These are phyloP conservation scores for Coendou prehensilis DNA, from an alignment of 2,797 vertebrate genomes.

Conservation along the genomic window DNA sequence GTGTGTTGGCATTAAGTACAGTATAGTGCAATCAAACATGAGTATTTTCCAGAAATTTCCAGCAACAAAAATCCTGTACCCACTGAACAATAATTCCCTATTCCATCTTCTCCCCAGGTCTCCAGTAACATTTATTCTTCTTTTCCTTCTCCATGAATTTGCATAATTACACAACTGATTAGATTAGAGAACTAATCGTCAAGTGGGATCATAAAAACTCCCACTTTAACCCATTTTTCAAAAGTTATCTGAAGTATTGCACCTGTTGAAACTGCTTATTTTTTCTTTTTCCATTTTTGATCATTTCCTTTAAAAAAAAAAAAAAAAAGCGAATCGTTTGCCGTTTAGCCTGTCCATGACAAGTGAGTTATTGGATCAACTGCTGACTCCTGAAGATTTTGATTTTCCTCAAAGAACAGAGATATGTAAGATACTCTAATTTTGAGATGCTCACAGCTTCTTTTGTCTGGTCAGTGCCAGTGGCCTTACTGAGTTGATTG, in stretches of 20 bases:
- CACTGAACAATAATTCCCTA: neutral
- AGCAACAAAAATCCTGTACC: neutral
- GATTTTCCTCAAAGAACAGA: neutral
- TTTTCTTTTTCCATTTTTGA: neutral
- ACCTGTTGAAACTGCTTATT: neutral
- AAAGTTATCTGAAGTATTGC: neutral
- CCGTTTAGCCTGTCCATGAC: neutral
- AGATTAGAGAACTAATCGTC: neutral
- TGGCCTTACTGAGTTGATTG: neutral
- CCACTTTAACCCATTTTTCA: neutral
- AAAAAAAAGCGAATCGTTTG: too few relatives aligned
- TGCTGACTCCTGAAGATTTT: neutral
- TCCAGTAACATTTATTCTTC: neutral
- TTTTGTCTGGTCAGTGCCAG: too few relatives aligned
- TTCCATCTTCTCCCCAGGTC: neutral
- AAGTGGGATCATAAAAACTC: neutral
- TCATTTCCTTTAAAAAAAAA: neutral
- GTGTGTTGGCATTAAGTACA: neutral
- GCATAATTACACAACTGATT: neutral
- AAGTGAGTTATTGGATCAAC: neutral
- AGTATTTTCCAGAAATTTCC: neutral
- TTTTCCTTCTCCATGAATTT: neutral
- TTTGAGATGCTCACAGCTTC: too few relatives aligned
- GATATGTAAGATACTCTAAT: neutral
- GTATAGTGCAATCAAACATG: too few relatives aligned